A percentile compares a stretch with the other conserved stretches of the same genome.
phyloP scores from a whole-genome alignment of 2,888 invertebrate genomes.

The Drosophila neonasuta region DNA sequence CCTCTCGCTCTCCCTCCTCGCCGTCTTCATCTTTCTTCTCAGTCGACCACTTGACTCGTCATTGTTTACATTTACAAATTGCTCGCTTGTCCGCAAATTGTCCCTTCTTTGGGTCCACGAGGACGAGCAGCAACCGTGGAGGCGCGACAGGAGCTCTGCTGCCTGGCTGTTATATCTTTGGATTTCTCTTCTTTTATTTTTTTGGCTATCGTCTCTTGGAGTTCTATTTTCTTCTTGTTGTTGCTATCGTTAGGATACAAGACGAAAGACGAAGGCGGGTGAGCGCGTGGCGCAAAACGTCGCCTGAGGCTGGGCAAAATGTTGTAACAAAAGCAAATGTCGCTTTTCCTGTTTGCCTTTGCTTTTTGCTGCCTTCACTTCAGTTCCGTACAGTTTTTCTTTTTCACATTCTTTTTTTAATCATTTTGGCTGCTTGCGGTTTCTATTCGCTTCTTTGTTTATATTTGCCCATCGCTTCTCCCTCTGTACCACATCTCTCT shows the following conservation, averaged over 20 bases:
- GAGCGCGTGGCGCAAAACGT: slow-evolving; percentile 27
- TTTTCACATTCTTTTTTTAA: slow-evolving; percentile 41
- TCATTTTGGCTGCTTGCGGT: slow-evolving; percentile 68
- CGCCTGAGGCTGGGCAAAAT: slow-evolving; percentile 64
- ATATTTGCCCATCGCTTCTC: slow-evolving; percentile 52
- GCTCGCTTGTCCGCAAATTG: slow-evolving; percentile 78
- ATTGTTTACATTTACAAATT: slow-evolving; percentile 77
- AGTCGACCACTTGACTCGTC: slow-evolving; percentile 70
- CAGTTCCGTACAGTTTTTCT: slow-evolving; percentile 8
- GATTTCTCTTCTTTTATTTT: slow-evolving; percentile 13
- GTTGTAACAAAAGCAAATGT: slow-evolving; percentile 75
- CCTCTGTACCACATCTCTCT: background rate
- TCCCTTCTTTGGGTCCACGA: slow-evolving; percentile 41
- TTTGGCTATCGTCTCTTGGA: slow-evolving; percentile 8
- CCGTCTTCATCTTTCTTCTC: background rate
- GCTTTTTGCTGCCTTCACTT: slow-evolving; percentile 35
- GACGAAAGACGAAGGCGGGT: background rate
- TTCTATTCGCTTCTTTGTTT: slow-evolving; percentile 61
- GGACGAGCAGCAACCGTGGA: slow-evolving; percentile 10
- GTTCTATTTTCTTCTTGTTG: slow-evolving; percentile 29
- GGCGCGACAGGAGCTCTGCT: slow-evolving; percentile 3
- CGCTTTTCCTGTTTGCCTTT: slow-evolving; percentile 72
- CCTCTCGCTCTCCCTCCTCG: slow-evolving; percentile 6
- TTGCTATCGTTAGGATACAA: slow-evolving; percentile 1
- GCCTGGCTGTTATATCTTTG: slow-evolving; percentile 50